A percentile compares a stretch with the other conserved stretches of the same genome.
These are phyloP conservation scores for Magallana gigas DNA, from an alignment of 1,140 invertebrate genomes.

Conservation along the genomic window DNA sequence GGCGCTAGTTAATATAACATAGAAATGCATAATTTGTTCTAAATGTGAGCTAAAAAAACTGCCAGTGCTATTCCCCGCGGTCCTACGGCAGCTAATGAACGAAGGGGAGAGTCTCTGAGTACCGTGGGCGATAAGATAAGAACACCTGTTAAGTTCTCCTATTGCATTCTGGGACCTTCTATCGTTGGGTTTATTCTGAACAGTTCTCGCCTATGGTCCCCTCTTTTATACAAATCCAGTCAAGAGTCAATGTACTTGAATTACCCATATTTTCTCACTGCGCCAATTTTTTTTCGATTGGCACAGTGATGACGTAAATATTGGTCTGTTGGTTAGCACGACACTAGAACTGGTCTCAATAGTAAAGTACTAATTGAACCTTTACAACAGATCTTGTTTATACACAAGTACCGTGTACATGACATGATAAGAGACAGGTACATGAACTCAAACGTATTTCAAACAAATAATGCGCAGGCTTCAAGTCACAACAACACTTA, in stretches of 20 bases:
- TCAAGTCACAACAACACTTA: no score
- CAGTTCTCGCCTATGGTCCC: not conserved
- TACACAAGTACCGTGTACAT: no score
- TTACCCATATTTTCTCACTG: not conserved
- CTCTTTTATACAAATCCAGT: not conserved
- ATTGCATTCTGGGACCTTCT: constrained; percentile 29
- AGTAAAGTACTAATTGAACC: constrained; percentile 15
- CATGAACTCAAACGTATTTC: no score
- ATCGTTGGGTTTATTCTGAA: not conserved
- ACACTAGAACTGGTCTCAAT: not conserved
- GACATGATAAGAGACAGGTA: no score
- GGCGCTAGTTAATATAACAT: constrained; percentile 33
- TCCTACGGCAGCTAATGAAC: constrained; percentile 13
- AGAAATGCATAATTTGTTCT: constrained; percentile 33
- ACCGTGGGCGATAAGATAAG: constrained; percentile 28
- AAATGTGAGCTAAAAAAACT: not conserved
- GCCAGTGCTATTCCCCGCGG: constrained; percentile 13
- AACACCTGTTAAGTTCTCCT: constrained; percentile 24
- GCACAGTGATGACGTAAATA: not conserved
- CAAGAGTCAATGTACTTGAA: not conserved
- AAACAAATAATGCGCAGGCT: no score
- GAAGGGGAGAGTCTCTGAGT: constrained; percentile 26
- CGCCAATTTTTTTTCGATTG: not conserved
- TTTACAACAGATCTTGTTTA: not conserved
- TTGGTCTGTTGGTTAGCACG: not conserved